Evolutionary conservation across 2,888 invertebrate species (phyloP).

Genomic region (Pantelozetes paolii): DNA sequence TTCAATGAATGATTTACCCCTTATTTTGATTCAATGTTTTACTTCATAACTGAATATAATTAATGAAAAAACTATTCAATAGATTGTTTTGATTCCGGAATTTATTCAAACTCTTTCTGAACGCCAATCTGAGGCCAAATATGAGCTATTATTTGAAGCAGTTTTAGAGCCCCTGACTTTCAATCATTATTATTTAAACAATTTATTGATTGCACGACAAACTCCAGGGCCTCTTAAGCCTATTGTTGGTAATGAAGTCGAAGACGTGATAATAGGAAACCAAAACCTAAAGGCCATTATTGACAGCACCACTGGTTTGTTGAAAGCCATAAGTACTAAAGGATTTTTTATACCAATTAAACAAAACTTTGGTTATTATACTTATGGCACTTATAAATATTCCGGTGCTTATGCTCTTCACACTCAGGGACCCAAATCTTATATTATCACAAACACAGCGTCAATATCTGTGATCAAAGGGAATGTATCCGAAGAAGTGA

Average conservation of each 20-base stretch:
- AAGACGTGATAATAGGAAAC: slow-evolving; percentile 31
- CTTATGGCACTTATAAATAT: slow-evolving; percentile 41
- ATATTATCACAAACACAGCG: slow-evolving; percentile 36
- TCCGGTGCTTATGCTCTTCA: slow-evolving; percentile 48
- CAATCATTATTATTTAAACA: slow-evolving; percentile 50
- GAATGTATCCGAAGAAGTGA: slow-evolving; percentile 68
- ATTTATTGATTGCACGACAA: slow-evolving; percentile 10
- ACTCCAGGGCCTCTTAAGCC: not conserved
- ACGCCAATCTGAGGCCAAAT: slow-evolving; percentile 61
- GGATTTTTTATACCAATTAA: slow-evolving; percentile 51
- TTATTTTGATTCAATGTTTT: too few species aligned
- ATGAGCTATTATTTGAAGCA: slow-evolving; percentile 68
- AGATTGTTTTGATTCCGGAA: slow-evolving; percentile 61
- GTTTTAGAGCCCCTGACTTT: slow-evolving; percentile 59
- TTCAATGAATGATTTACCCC: too few species aligned
- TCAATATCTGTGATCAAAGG: slow-evolving; percentile 54
- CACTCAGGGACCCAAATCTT: slow-evolving; percentile 42
- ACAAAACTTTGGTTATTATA: slow-evolving; percentile 69
- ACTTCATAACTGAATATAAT: too few species aligned
- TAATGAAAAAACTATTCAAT: slow-evolving; percentile 36
- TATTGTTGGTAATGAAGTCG: not conserved
- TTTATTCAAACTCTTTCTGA: slow-evolving; percentile 61
- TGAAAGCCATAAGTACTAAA: slow-evolving; percentile 55
- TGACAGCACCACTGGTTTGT: slow-evolving; percentile 59
- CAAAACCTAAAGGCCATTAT: slow-evolving; percentile 54